Evolutionary conservation across 2,888 invertebrate genomes (phyloP).

Genomic region (Yponomeuta sedellus): DNA sequence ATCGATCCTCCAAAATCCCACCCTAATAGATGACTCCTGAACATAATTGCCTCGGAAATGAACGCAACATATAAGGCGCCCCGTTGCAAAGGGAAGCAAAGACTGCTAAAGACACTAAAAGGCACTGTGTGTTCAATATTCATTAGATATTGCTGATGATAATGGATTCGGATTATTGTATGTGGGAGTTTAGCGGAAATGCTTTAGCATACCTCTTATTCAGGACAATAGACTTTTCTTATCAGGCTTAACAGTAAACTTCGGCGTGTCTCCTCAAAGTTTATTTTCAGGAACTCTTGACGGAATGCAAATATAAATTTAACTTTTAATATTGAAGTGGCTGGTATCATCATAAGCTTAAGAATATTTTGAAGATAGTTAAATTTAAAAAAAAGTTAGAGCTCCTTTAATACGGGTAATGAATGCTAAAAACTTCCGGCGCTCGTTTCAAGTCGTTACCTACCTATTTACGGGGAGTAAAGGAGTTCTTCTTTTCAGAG

Average conservation of each 20-base stretch:
- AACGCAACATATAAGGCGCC: slow-evolving; percentile 27
- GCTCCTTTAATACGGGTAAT: background rate
- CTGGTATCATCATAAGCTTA: background rate
- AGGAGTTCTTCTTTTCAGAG: background rate
- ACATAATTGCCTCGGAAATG: slow-evolving; percentile 60
- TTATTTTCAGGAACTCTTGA: too few species aligned
- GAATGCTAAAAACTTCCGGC: slow-evolving; percentile 1
- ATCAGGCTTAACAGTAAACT: too few species aligned
- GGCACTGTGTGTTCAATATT: slow-evolving; percentile 44
- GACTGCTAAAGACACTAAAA: slow-evolving; percentile 30
- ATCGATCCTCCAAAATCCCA: slow-evolving; percentile 38
- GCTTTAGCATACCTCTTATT: too few species aligned
- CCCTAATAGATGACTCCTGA: slow-evolving; percentile 44
- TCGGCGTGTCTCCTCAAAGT: too few species aligned
- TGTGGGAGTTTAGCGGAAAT: background rate
- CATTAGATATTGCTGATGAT: slow-evolving; percentile 28
- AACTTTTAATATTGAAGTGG: too few species aligned
- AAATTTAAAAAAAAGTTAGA: background rate
- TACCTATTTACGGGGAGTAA: background rate
- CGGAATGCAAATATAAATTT: too few species aligned
- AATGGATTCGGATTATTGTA: slow-evolving; percentile 6
- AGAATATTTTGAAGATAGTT: background rate
- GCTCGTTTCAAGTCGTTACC: background rate
- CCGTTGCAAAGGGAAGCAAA: background rate
- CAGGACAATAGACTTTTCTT: too few species aligned